phyloP scores from a whole-genome alignment of 2,797 vertebrate genomes.

The Oreonectes daqikongensis region DNA sequence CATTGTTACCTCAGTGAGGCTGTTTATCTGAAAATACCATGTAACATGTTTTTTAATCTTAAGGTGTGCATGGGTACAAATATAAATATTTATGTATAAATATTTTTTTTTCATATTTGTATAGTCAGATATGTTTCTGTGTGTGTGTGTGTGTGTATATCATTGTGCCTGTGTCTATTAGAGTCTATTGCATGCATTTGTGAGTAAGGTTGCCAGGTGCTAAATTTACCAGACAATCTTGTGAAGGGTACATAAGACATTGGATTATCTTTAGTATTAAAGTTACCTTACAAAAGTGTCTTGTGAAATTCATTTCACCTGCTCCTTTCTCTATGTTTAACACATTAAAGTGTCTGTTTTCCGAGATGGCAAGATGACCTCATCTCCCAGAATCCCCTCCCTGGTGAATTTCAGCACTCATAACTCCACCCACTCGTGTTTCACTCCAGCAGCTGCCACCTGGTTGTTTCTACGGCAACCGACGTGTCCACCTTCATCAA shows the following conservation, averaged over 20 bases:
- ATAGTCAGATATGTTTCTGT: conserved; percentile 4
- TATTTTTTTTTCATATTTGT: not conserved
- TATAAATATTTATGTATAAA: too few relatives aligned
- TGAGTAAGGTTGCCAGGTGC: conserved; percentile 46
- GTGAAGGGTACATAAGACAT: too few relatives aligned
- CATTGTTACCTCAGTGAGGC: not conserved
- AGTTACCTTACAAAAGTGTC: not conserved
- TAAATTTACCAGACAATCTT: too few relatives aligned
- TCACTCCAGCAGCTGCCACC: conserved; percentile 74
- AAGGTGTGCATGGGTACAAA: not conserved
- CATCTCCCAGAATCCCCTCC: conserved; percentile 35
- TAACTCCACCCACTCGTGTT: conserved; percentile 68
- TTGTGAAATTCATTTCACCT: not conserved
- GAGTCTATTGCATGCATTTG: not conserved
- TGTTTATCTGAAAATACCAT: not conserved
- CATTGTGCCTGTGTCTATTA: conserved; percentile 11
- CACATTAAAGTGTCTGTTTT: not conserved
- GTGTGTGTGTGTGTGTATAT: not conserved
- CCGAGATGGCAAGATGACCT: conserved; percentile 21
- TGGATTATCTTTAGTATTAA: not conserved
- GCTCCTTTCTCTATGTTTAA: not conserved
- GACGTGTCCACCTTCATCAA: conserved; percentile 48
- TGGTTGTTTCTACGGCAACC: conserved; percentile 75
- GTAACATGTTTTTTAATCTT: not conserved
- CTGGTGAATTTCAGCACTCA: conserved; percentile 48